Evolutionary conservation across 1,140 invertebrate genomes (phyloP), one percentile per base, ranked within the genome.

Genomic region (Pseudomyrmex dendroicus): DNA sequence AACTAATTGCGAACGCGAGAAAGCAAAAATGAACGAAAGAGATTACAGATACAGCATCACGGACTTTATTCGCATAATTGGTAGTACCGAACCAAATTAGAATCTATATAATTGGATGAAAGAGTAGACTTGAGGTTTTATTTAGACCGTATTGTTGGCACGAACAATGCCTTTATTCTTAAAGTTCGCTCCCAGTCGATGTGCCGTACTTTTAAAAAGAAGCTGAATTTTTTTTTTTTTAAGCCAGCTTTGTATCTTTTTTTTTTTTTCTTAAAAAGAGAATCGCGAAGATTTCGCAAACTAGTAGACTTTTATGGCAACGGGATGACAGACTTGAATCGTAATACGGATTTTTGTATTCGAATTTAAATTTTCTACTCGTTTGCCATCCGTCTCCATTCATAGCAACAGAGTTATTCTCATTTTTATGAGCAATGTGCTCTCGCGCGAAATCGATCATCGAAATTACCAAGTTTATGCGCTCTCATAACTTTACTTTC

Each of bases 391-490:
- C 61, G 48, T 50, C 50, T 44, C 46, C 5, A 22, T n/a, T 46
- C 63, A 76, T 17, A 52, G 22, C 48, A 8, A 48, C 35, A 46
- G 44, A 48, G 44, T 74, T 61, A 73, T 22, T 50, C 20, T 74
- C 20, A 74, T 74, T 74, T 46, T 74, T 74, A 46, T 59, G 44
- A 74, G 57, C 57, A 62, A 50, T 22, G 44, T 74, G 62, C 62
- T 25, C 57, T 62, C 25, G 46, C 44, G 44, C 46, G 46, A 74
- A 74, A 74, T 74, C 72, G 57, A 74, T 73, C 72, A 46, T 5
- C 44, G 57, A 74, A 62, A 62, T 62, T 74, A 74, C 72, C 44
- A 62, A 25, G 35, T 74, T 20, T 54, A 25, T 62, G 15, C 12
- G 44, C 44, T 50, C 46, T 25, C 46, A 50, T 17, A 13, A 61